Base-by-base conservation (phyloP, 2,797 vertebrate species). In the Sternarchorhynchus goeldii region DNA sequence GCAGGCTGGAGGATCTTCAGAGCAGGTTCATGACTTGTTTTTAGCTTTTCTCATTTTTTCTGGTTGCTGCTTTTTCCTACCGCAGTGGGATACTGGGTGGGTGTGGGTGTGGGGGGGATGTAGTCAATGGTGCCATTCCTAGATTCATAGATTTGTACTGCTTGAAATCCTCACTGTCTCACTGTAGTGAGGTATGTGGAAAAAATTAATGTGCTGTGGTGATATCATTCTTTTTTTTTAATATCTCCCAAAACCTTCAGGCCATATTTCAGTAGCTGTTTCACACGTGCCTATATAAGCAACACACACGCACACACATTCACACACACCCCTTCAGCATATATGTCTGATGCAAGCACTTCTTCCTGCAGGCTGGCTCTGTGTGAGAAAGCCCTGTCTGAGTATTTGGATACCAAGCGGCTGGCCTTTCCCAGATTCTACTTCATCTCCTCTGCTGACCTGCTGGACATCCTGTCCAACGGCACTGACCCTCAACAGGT, bases 381-480 rank as follows among this genome's bases (percentile, higher is more conserved):
- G 0, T 99, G 97, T 90, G 96, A 98, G 89, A 99, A 99, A 85
- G 96, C 97, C 79, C 89, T 99, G 89, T 90, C 95, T 6, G 96
- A 98, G 81, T 98, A 99, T 85, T 91, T 99, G 82, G 96, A 99
- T 84, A 96, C 92, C 83, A 99, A 99, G 87, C 93, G 96, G 8
- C 89, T 99, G 77, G 93, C 95, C 56, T 99, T 99, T 83, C 98
- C 98, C 39, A 91, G 97, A 20, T 99, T 99, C 90, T 99, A 98
- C 88, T 99, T 99, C 87, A 94, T 99, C 86, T 99, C 98, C 16
- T 99, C 98, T 18, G 95, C 95, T 10, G 97, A 99, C 88, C 91
- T 99, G 68, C 85, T 99, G 84, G 96, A 99, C 89, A 97, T 98
- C 85, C 93, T 99, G 76, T 99, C 97, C 77, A 98, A 97, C 0